Percentiles rank a stretch among this genome's conserved stretches.
Evolutionary conservation across 2,888 invertebrate genomes (phyloP).

Genomic region (Malachius bipustulatus): DNA sequence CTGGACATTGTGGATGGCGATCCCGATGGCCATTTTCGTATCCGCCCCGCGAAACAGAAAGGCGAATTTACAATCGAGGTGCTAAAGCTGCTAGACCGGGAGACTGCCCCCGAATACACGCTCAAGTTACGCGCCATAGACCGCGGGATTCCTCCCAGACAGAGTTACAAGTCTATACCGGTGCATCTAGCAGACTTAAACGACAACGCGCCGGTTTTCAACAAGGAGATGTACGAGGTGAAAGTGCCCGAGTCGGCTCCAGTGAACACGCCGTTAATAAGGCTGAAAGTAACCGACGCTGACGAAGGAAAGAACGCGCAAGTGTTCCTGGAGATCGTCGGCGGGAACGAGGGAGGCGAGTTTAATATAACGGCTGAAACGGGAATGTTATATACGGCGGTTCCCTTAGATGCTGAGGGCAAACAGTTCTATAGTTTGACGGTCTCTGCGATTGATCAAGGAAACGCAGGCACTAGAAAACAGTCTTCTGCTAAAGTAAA

Average conservation of each 20-base stretch:
- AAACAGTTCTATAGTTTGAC: constrained; percentile 77
- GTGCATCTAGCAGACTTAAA: constrained; percentile 71
- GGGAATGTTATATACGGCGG: constrained; percentile 79
- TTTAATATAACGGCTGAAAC: constrained; percentile 79
- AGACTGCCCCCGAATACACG: constrained; percentile 68
- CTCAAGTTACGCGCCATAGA: constrained; percentile 78
- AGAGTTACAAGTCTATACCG: constrained; percentile 68
- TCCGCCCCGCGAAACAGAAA: constrained; percentile 48
- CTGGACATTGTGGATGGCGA: constrained; percentile 83
- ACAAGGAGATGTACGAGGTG: constrained; percentile 75
- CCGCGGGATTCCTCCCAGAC: constrained; percentile 64
- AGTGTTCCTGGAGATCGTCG: constrained; percentile 78
- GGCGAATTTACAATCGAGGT: constrained; percentile 74
- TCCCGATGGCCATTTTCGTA: constrained; percentile 77
- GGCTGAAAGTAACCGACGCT: constrained; percentile 75
- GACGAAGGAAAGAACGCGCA: constrained; percentile 75
- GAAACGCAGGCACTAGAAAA: constrained; percentile 68
- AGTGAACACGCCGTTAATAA: constrained; percentile 74
- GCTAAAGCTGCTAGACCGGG: constrained; percentile 64
- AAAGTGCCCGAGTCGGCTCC: constrained; percentile 82
- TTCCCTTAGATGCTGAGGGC: constrained; percentile 70
- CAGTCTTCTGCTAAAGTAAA: constrained; percentile 86
- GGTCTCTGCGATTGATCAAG: constrained; percentile 81
- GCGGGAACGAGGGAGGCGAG: constrained; percentile 82
- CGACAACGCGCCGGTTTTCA: constrained; percentile 80